Conservation (phyloP, 2,113 vertebrate genomes). For the Astatotilapia flaviijosephi region DNA sequence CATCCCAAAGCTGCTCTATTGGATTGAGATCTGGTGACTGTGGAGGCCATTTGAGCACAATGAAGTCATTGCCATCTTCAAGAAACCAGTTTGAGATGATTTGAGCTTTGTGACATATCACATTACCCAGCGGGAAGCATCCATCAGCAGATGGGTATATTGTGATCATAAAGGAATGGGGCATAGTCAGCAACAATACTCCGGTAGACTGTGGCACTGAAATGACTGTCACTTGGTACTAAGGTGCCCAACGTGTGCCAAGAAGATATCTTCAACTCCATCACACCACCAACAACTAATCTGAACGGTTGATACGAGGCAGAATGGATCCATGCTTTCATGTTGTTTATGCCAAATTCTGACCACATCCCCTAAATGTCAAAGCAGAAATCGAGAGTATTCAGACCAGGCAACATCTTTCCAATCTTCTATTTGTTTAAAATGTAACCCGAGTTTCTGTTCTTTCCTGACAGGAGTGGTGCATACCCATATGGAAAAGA, state of each 20-base stretch:
- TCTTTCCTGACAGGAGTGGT: not conserved
- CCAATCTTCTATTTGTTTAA: not conserved
- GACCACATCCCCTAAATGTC: not conserved
- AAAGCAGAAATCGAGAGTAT: not conserved
- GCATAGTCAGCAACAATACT: not conserved
- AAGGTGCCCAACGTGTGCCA: not conserved
- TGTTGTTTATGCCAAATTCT: not conserved
- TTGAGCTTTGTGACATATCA: not conserved
- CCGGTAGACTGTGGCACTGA: not conserved
- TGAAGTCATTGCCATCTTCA: not conserved
- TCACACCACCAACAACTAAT: not conserved
- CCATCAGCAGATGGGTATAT: not conserved
- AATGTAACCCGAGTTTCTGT: not conserved
- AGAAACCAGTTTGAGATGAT: not conserved
- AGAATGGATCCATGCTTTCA: not conserved
- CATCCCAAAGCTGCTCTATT: not conserved
- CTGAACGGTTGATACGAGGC: not conserved
- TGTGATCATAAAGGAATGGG: not conserved
- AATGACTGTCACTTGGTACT: not conserved
- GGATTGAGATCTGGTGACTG: not conserved
- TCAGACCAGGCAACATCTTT: not conserved
- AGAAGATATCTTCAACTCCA: not conserved
- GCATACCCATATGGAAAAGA: too few species aligned
- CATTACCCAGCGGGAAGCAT: not conserved
- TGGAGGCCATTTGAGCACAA: not conserved